Conservation (phyloP, 2,888 invertebrate species). For the Galerucella calmariensis region DNA sequence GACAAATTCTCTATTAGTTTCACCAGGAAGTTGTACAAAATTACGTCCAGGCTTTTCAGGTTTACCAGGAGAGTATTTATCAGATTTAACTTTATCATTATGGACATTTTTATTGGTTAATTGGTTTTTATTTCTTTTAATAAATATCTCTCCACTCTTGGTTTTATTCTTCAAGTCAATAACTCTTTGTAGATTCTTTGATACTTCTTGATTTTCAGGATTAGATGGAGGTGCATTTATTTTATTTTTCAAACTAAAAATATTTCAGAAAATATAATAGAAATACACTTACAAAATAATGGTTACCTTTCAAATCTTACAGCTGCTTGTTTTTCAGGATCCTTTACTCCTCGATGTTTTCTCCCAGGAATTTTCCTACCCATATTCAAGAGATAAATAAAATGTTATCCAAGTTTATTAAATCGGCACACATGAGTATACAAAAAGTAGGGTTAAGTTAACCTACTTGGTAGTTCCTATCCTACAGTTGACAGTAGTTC, state of each 20-base stretch:
- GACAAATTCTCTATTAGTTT: constrained; percentile 73
- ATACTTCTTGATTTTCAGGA: constrained; percentile 78
- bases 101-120: constrained; percentile 29
- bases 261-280: neutral
- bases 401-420: neutral
- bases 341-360: constrained; percentile 82
- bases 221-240: constrained; percentile 81
- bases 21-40: constrained; percentile 72
- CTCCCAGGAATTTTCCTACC: constrained; percentile 84
- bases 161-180: constrained; percentile 69
- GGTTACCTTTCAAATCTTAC: constrained; percentile 73
- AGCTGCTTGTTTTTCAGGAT: constrained; percentile 78
- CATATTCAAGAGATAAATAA: constrained; percentile 63
- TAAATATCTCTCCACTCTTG: constrained; percentile 33
- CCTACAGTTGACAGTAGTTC: neutral
- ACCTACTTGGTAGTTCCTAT: neutral
- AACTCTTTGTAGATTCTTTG: constrained; percentile 75
- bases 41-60: constrained; percentile 67
- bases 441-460: neutral
- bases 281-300: constrained; percentile 5
- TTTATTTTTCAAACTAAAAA: constrained; percentile 74
- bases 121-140: constrained; percentile 56
- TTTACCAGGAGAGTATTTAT: constrained; percentile 47
- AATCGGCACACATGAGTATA: neutral
- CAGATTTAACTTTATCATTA: constrained; percentile 11